phyloP scores from a whole-genome alignment of 1,140 invertebrate species.

The Ceratina australensis region DNA sequence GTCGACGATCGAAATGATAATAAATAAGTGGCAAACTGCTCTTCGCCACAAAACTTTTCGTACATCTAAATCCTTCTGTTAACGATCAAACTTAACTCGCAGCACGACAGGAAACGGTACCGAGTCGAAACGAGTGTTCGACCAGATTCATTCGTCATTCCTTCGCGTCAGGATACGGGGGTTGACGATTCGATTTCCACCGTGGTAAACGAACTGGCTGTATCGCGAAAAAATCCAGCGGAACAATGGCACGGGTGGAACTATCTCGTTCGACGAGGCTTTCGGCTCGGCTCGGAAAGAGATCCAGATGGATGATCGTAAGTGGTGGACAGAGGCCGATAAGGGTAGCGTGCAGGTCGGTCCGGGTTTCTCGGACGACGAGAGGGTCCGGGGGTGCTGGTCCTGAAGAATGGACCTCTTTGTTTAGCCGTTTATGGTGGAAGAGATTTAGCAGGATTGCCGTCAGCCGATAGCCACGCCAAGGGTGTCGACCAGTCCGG shows the following conservation, averaged over 20 bases:
- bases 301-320: constrained; percentile 78
- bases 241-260: constrained; percentile 46
- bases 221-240: constrained; percentile 60
- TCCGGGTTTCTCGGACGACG: constrained; percentile 17
- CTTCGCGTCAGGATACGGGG: neutral
- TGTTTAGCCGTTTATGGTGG: constrained; percentile 80
- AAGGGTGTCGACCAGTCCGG: constrained; percentile 47
- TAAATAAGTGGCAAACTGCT: neutral
- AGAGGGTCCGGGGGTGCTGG: constrained; percentile 30
- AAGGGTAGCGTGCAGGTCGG: constrained; percentile 61
- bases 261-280: constrained; percentile 49
- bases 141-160: constrained; percentile 12
- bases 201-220: constrained; percentile 14
- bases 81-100: too few species aligned
- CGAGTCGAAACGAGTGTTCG: too few species aligned
- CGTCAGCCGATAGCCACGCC: constrained; percentile 72
- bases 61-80: too few species aligned
- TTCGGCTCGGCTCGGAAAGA: constrained; percentile 46
- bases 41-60: too few species aligned
- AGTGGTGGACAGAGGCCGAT: constrained; percentile 76
- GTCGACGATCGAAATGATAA: neutral
- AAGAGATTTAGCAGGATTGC: constrained; percentile 79
- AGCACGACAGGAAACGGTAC: too few species aligned
- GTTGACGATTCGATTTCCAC: constrained; percentile 11
- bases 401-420: constrained; percentile 79